A percentile compares a stretch with the other conserved stretches of the same genome.
These are phyloP conservation scores for Thereuonema tuberculata DNA, from an alignment of 1,140 invertebrate species.

Conservation along the genomic window DNA sequence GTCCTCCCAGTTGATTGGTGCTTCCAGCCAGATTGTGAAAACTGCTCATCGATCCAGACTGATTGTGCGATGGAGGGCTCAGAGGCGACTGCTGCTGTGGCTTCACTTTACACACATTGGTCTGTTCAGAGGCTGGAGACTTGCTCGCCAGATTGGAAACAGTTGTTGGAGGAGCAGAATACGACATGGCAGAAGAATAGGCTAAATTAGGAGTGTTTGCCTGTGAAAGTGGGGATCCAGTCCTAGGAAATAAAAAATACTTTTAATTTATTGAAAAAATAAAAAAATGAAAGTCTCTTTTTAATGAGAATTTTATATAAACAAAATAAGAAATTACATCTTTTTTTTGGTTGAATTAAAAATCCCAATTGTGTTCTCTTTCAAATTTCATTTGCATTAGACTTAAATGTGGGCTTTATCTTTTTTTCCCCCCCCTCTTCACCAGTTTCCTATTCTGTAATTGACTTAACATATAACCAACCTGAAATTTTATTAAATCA, in stretches of 20 bases:
- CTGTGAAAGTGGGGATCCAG: neutral
- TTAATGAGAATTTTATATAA: too few species aligned
- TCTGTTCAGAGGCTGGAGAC: conserved; percentile 25
- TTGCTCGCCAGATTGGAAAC: conserved; percentile 1
- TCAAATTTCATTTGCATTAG: too few species aligned
- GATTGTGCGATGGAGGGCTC: conserved; percentile 32
- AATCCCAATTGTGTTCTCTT: too few species aligned
- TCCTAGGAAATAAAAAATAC: neutral
- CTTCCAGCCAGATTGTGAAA: conserved; percentile 24
- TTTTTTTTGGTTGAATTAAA: too few species aligned
- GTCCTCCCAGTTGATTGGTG: conserved; percentile 48
- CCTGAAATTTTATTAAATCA: too few species aligned
- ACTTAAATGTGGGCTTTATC: too few species aligned
- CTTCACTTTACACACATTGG: conserved; percentile 61
- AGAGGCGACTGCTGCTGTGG: conserved; percentile 46
- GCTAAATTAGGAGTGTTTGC: neutral
- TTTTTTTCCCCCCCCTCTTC: too few species aligned
- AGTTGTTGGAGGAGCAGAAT: conserved; percentile 2
- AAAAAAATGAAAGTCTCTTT: too few species aligned
- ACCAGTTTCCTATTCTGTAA: too few species aligned
- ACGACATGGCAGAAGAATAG: neutral
- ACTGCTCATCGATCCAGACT: conserved; percentile 26
- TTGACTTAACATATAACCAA: too few species aligned
- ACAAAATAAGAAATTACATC: too few species aligned
- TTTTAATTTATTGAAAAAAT: too few species aligned